These are phyloP conservation scores for Andrena cerasifolii DNA, from an alignment of 1,140 invertebrate species.

Conservation along the genomic window DNA sequence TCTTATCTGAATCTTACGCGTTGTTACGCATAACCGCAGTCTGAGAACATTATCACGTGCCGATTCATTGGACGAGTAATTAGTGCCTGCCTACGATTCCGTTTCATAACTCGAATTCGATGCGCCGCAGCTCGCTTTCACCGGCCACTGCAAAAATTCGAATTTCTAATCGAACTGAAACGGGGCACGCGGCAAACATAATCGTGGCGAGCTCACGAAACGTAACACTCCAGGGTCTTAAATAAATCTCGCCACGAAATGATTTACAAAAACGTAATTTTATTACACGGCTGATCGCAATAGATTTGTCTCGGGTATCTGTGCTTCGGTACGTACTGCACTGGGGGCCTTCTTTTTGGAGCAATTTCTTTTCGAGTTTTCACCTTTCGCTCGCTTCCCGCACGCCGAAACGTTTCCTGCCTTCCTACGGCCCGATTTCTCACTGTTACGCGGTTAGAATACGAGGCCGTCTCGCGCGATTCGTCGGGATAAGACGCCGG, in stretches of 20 bases:
- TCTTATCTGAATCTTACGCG: conserved; percentile 39
- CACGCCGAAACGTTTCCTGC: conserved; percentile 34
- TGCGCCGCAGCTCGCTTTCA: neutral
- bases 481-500: conserved; percentile 4
- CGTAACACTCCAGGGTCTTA: neutral
- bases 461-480: conserved; percentile 33
- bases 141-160: neutral
- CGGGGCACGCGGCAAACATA: neutral
- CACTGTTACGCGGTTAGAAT: conserved; percentile 53
- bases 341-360: no score
- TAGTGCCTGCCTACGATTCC: neutral
- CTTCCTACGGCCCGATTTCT: conserved; percentile 47
- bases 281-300: neutral
- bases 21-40: conserved; percentile 11
- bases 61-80: neutral
- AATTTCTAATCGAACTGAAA: neutral
- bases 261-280: no score
- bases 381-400: conserved; percentile 53
- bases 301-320: neutral
- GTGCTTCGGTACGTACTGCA: conserved; percentile 22
- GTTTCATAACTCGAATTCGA: conserved; percentile 32
- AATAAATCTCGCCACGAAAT: neutral
- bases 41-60: conserved; percentile 3
- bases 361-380: conserved; percentile 42
- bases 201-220: no score